phyloP scores from a whole-genome alignment of 2,797 vertebrate genomes.

The Ceyx erithaca region DNA sequence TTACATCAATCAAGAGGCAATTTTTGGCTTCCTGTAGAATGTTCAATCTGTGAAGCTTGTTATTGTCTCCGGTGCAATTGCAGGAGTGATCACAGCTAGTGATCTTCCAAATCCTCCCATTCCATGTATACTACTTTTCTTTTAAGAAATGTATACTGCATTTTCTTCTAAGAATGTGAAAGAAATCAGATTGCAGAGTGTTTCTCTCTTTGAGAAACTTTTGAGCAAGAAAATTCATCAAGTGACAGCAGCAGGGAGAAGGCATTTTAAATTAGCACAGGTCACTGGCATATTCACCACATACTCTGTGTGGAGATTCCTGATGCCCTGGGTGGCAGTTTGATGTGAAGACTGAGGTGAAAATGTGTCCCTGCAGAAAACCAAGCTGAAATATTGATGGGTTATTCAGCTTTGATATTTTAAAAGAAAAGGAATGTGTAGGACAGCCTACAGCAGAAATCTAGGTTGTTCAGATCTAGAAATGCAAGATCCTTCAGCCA shows the following conservation, averaged over 20 bases:
- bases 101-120: constrained; percentile 5
- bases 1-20: neutral
- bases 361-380: neutral
- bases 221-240: constrained; percentile 15
- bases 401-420: neutral
- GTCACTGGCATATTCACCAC: neutral
- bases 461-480: neutral
- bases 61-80: neutral
- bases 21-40: neutral
- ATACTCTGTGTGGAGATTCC: neutral
- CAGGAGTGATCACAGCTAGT: neutral
- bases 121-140: neutral
- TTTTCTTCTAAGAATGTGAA: constrained; percentile 14
- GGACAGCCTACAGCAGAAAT: neutral
- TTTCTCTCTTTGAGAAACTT: neutral
- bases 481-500: neutral
- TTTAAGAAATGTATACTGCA: neutral
- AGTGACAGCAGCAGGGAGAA: constrained; percentile 11
- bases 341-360: neutral
- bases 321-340: neutral
- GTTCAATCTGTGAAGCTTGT: neutral
- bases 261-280: neutral
- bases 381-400: neutral
- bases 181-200: neutral
- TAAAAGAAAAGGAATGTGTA: neutral